These are phyloP conservation scores for Picus viridis DNA, from an alignment of 2,797 vertebrate genomes.

Conservation along the genomic window DNA sequence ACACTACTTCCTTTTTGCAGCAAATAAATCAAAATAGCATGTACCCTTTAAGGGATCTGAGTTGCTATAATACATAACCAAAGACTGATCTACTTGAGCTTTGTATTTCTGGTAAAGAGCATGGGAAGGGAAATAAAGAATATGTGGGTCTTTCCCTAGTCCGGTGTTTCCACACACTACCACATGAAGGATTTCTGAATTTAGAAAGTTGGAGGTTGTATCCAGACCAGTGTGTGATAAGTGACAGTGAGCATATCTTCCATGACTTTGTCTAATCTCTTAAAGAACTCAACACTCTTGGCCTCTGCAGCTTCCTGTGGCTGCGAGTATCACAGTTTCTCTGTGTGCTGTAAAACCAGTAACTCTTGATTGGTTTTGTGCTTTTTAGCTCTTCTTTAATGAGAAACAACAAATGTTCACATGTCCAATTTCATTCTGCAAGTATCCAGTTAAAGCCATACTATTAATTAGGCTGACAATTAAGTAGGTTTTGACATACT, in stretches of 20 bases:
- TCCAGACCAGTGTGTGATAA: neutral
- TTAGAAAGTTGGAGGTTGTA: neutral
- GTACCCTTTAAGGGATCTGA: neutral
- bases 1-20: accelerated
- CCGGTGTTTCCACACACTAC: neutral
- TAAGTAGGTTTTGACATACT: constrained; percentile 12
- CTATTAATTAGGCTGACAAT: neutral
- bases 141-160: neutral
- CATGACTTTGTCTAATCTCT: neutral
- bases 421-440: neutral
- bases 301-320: neutral
- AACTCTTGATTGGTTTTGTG: neutral
- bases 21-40: neutral
- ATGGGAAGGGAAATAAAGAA: neutral
- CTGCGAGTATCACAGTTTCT: neutral
- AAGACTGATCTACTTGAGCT: neutral
- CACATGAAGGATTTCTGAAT: neutral
- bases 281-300: neutral
- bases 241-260: neutral
- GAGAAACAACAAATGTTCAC: neutral
- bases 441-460: neutral
- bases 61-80: neutral
- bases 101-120: neutral
- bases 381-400: neutral
- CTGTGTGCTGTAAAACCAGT: neutral